Evolutionary conservation across 2,113 vertebrate species (phyloP), one percentile per base, ranked within the genome.

Genomic region (Sialia sialis): DNA sequence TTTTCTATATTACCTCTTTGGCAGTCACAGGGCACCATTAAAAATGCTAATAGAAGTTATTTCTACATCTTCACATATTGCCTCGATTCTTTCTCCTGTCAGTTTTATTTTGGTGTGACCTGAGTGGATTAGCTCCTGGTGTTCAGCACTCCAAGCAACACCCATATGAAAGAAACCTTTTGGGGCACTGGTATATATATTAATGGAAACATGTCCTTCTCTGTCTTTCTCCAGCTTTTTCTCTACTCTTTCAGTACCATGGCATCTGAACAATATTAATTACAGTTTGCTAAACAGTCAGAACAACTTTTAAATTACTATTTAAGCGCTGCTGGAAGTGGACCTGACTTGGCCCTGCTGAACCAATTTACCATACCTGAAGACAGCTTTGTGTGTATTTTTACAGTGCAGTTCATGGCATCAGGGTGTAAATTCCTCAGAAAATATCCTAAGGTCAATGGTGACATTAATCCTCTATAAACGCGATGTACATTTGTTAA

Each of bases 61-160:
- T 96, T 85, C 63, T 77, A 63, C 52, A 74, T 93, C 48, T 88
- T 69, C 78, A 77, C 29, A 25, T 77, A 86, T 84, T 85, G 30
- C 46, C 36, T 82, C 5, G 8, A 32, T 88, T 93, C 48, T 67
- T 93, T 80, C 59, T 76, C 78, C 56, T n/a, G 62, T n/a, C 39
- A 39, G 39, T 85, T 96, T 90, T 89, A 72, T 58, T 83, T 66
- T 76, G 49, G 43, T 83, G 77, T 69, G 69, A 91, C 34, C 78
- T 73, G 73, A 91, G 32, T 55, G 48, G 75, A 95, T 87, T 94
- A 91, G 43, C 22, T 95, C 75, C 82, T 76, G 75, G n/a, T 74
- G 59, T 85, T 95, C 78, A 72, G 73, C 84, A 73, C 38, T 74
- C 55, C 25, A 83, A 87, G 63, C 13, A n/a, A 77, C 77, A 85